Base-by-base conservation (phyloP, 2,888 invertebrate genomes). In the Latrodectus hesperus region DNA sequence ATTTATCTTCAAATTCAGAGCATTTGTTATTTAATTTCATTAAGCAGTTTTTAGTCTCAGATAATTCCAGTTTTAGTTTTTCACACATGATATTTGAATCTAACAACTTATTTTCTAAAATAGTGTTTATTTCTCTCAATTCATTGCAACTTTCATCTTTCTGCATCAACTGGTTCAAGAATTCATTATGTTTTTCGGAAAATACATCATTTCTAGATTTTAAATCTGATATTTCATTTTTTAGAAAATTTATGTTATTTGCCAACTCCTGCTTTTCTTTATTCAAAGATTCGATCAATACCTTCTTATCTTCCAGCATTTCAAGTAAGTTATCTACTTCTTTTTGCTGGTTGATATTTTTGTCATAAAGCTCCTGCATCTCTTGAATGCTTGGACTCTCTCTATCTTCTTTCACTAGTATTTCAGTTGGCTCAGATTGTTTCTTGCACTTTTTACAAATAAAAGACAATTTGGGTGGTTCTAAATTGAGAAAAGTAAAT, bases 381-480 rank as follows among this genome's bases (percentile, higher is more conserved):
- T 70, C 64, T 52, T 72, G 71, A 16, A 22, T 65, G 22, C 60
- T 49, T 22, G 49, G 12, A 53, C 74, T 65, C 0, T 12, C 51
- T 22, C 53, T 53, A 14, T 68, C 53, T 26, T 81, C 73, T 22
- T 67, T 65, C 14, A 64, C 16, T 11, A 26, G 17, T 16, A 51
- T 64, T n/a, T 71, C 76, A 49, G 51, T 17, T 10, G 71, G 9
- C 52, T 78, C 52, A 52, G 53, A 68, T 17, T 75, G 82, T 11
- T 22, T 26, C 67, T 73, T 22, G 73, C 73, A 81, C 49, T 81
- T 81, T 67, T 81, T 81, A 72, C 81, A 73, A 16, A 81, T 67
- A 67, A 53, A 81, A 26, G 81, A 53, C 11, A 67, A 65, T 74
- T 53, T 81, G 10, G 53, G 73, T 52, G 81, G 26, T 14, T 81